These are phyloP conservation scores for Trachelus stipa DNA, from an alignment of 2,888 invertebrate species.

Conservation along the genomic window DNA sequence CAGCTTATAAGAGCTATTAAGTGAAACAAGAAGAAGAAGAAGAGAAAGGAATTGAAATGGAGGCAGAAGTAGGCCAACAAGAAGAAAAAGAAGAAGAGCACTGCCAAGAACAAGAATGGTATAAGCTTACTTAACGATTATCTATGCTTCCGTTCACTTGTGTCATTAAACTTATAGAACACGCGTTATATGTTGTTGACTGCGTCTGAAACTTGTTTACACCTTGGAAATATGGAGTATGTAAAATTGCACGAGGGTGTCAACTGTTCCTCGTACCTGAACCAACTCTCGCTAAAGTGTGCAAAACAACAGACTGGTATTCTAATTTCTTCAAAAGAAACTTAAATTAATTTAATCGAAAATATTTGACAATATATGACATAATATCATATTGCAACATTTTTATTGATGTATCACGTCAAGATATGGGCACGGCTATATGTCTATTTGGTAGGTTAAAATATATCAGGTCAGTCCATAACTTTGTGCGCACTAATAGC, in stretches of 20 bases:
- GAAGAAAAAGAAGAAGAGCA: neutral
- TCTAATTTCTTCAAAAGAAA: neutral
- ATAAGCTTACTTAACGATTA: neutral
- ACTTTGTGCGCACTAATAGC: too few species aligned
- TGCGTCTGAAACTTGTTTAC: neutral
- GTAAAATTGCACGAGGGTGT: neutral
- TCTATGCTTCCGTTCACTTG: neutral
- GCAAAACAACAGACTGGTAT: neutral
- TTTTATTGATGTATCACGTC: neutral
- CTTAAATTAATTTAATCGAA: neutral
- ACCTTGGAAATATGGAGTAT: neutral
- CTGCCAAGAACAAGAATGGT: neutral
- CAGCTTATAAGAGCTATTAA: neutral
- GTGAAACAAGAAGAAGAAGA: neutral
- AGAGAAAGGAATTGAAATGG: neutral
- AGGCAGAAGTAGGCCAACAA: neutral
- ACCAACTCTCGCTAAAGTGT: neutral
- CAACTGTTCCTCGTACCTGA: neutral
- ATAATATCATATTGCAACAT: neutral
- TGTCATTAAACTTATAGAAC: neutral
- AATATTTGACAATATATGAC: neutral
- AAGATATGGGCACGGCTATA: neutral
- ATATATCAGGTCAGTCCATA: neutral
- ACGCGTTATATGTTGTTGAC: neutral
- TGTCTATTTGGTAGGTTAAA: neutral